Percentiles rank a stretch among this genome's conserved stretches.
phyloP scores from a whole-genome alignment of 2,888 invertebrate genomes.

The Brachypalpus laphriformis region DNA sequence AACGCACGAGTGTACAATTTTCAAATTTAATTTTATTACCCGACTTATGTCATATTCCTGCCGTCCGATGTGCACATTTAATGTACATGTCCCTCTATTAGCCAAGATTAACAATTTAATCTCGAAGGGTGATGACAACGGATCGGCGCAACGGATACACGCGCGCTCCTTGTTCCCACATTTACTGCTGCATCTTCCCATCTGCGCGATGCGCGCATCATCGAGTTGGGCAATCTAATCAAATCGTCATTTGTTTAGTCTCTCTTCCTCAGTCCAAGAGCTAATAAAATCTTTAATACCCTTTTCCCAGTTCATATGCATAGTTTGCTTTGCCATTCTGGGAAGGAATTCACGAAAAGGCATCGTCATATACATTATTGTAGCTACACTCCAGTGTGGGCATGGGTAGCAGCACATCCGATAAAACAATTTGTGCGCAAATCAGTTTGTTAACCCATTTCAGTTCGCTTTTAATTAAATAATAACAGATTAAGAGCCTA shows the following conservation, averaged over 20 bases:
- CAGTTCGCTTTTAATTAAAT: slow-evolving; percentile 68
- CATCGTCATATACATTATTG: background rate
- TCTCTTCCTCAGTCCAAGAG: slow-evolving; percentile 16
- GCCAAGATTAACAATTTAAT: slow-evolving; percentile 58
- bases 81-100: slow-evolving; percentile 44
- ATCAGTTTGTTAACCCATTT: slow-evolving; percentile 72
- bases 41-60: slow-evolving; percentile 47
- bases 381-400: background rate
- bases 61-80: slow-evolving; percentile 11
- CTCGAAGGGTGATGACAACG: slow-evolving; percentile 56
- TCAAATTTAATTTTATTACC: slow-evolving; percentile 59
- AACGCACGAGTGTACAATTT: background rate
- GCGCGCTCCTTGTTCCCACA: slow-evolving; percentile 13
- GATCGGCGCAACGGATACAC: slow-evolving; percentile 2
- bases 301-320: background rate
- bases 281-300: slow-evolving; percentile 49
- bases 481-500: slow-evolving; percentile 70
- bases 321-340: background rate
- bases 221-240: slow-evolving; percentile 25
- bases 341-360: background rate
- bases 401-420: slow-evolving; percentile 32
- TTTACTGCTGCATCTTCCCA: slow-evolving; percentile 25
- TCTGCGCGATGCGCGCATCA: background rate
- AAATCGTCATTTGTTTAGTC: slow-evolving; percentile 58
- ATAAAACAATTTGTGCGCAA: slow-evolving; percentile 68